Percentiles rank a stretch among this genome's conserved stretches.
Evolutionary conservation across 2,797 vertebrate species (phyloP).

Genomic region (Clarias pachynema): DNA sequence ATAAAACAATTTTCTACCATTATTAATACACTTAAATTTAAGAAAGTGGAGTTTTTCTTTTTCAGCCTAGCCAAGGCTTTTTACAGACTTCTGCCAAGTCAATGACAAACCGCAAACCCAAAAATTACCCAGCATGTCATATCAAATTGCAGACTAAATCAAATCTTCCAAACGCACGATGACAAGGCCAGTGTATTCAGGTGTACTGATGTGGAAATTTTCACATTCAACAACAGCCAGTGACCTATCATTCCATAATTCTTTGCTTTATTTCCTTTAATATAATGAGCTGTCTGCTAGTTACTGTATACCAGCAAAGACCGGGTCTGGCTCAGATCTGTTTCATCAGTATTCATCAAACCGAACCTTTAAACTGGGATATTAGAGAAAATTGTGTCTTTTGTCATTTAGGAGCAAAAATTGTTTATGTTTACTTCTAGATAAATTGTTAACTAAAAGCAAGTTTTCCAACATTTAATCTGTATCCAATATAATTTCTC

Average conservation of each 20-base stretch:
- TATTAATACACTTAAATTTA: not conserved
- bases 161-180: constrained; percentile 16
- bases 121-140: constrained; percentile 26
- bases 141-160: constrained; percentile 29
- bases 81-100: constrained; percentile 2
- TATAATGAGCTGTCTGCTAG: constrained; percentile 3
- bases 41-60: not conserved
- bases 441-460: not conserved
- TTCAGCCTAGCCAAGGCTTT: not conserved
- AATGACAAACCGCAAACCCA: not conserved
- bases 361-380: not conserved
- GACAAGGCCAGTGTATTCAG: constrained; percentile 28
- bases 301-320: not conserved
- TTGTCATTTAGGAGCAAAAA: not conserved
- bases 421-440: not conserved
- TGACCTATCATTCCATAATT: constrained; percentile 8
- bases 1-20: not conserved
- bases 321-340: not conserved
- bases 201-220: constrained; percentile 22
- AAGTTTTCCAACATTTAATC: not conserved
- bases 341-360: not conserved
- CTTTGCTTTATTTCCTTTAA: not conserved
- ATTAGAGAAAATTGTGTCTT: not conserved
- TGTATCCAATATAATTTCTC: too few species aligned
- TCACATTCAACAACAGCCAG: not conserved